Evolutionary conservation across 2,888 invertebrate genomes (phyloP), one percentile per base, ranked within the genome.

Genomic region (Idaea biselata): DNA sequence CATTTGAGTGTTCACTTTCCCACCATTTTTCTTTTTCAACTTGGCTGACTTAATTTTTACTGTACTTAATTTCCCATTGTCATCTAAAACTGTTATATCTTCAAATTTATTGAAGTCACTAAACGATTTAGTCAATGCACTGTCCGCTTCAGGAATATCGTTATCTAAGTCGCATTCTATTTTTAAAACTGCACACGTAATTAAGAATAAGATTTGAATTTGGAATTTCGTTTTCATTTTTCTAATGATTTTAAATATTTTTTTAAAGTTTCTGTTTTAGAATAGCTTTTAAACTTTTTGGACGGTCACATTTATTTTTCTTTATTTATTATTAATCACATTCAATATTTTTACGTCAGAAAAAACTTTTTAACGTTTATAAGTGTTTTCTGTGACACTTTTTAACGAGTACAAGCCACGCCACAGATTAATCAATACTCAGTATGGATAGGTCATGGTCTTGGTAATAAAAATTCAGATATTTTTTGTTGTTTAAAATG

Each of bases 11-110:
- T 64, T 64, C 65, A 70, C 68, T 61, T 70, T 64, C 16, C 67
- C 69, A 68, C 69, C 68, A 7, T 61, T 60, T 64, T 67, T 71
- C 33, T 63, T 63, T 67, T 76, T 80, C 7, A 78, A 77, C 14
- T 65, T 76, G 0, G 80, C 87, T 0, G 90, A 81, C 69, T 88
- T 90, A 17, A 76, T 81, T 74, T 91, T 91, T 11, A 91, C 78
- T 66, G 81, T 88, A 64, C 84, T 90, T 6, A 91, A 73, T 2
- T 83, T 71, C 59, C 92, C 92, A 56, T 82, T 73, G 25, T 83
- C 74, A 55, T 86, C 89, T 67, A 91, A 73, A 16, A 91, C 74
- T 0, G 88, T 88, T 60, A 92, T 86, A 31, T 91, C 91, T 71
- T 89, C 91, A 0, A 87, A 88, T 0, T 77, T 72, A 56, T 83